A percentile compares a stretch with the other conserved stretches of the same genome.
Conservation (phyloP, 1,140 invertebrate genomes). For the Tetragonula clypearis region DNA sequence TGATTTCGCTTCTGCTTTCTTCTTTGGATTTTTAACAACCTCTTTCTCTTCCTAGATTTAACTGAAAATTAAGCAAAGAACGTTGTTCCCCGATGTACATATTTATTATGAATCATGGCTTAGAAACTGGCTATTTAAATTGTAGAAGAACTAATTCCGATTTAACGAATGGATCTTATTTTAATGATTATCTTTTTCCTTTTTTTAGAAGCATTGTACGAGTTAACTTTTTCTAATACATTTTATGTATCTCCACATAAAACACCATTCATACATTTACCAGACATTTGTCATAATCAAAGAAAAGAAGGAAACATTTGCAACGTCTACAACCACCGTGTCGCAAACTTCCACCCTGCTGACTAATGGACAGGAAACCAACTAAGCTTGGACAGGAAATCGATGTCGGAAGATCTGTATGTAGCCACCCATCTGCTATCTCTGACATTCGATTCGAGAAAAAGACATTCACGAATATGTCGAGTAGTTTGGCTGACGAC, state of each 20-base stretch:
- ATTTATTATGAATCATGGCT: not conserved
- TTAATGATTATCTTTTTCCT: too few species aligned
- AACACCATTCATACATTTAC: not conserved
- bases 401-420: not conserved
- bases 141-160: not conserved
- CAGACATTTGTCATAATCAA: not conserved
- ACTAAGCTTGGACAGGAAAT: slow-evolving; percentile 4
- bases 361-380: not conserved
- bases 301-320: not conserved
- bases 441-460: not conserved
- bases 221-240: not conserved
- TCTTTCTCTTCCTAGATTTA: not conserved
- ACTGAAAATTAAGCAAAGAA: not conserved
- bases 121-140: not conserved
- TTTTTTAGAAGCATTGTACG: not conserved
- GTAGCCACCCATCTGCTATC: not conserved
- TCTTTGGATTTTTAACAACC: not conserved
- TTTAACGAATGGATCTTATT: not conserved
- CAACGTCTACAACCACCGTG: too few species aligned
- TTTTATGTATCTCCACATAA: not conserved
- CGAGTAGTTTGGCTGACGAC: not conserved
- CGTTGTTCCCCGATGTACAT: not conserved
- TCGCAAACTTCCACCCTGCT: not conserved
- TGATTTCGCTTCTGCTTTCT: not conserved
- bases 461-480: not conserved